Base-by-base conservation (phyloP, 1,140 invertebrate species). In the Onthophagus taurus region DNA sequence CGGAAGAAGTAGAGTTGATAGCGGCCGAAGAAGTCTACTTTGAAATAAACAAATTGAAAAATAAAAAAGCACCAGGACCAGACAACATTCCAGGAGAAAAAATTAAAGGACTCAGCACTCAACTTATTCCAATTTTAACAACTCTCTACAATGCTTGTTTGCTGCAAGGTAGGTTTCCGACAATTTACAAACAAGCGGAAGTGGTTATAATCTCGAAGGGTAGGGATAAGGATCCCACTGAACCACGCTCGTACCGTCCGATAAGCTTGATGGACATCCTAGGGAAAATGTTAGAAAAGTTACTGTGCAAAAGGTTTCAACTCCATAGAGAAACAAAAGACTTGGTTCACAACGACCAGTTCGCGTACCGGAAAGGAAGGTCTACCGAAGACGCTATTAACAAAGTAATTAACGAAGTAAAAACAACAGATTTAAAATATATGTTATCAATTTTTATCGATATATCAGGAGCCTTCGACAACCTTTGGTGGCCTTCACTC, bases 391-490 rank as follows among this genome's bases (percentile, higher is more conserved):
- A 34, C 19, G 31, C 13, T 1, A 34, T 34, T 8, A 34, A 34
- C 5, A 18, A 5, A 1, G 31, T 18, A 0, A 7, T 26, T 26
- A n/a, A 7, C 7, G 7, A n/a, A 7, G 24, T 26, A 26, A 26
- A n/a, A n/a, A n/a, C 7, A n/a, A 26, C 24, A n/a, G n/a, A n/a
- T n/a, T 7, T 7, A 7, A 26, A 26, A n/a, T 26, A 26, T 26
- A n/a, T 26, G 24, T 7, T 26, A n/a, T 7, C 7, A n/a, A 26
- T 26, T 7, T 26, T 26, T n/a, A n/a, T 26, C 24, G 24, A 26
- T 26, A 26, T 26, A 26, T 26, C 24, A 7, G 24, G 24, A n/a
- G 67, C 67, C 0, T 70, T 68, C 34, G 59, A 66, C 34, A 60
- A 63, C 24, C 50, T 60, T 0, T 65, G 24, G 24, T 26, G 24